phyloP scores from a whole-genome alignment of 2,888 invertebrate genomes.

The Pristionchus arcanus region DNA sequence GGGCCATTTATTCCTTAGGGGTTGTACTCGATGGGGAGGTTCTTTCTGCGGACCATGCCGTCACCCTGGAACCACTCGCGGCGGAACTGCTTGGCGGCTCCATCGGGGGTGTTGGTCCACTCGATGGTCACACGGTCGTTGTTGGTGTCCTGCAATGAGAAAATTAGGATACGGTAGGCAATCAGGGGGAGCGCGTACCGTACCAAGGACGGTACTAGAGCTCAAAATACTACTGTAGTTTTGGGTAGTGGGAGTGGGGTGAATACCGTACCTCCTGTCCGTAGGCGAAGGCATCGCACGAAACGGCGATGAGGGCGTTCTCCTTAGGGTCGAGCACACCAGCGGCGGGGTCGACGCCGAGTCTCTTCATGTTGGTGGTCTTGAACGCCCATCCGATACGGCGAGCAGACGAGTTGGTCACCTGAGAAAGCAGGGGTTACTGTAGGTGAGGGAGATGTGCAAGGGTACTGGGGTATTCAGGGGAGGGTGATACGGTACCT shows the following conservation, averaged over 20 bases:
- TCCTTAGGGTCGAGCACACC: too few relatives aligned
- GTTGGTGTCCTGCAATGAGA: background rate
- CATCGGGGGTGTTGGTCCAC: background rate
- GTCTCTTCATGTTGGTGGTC: too few relatives aligned
- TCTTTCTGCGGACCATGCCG: too few relatives aligned
- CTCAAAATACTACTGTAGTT: background rate
- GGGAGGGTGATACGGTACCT: background rate
- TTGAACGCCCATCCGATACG: too few relatives aligned
- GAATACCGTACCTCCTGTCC: background rate
- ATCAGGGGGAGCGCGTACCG: background rate
- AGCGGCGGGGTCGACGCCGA: too few relatives aligned
- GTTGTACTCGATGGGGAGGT: too few relatives aligned
- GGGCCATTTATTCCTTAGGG: too few relatives aligned
- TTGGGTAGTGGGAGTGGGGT: background rate
- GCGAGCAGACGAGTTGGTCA: too few relatives aligned
- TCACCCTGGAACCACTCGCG: background rate
- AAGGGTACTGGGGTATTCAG: too few relatives aligned
- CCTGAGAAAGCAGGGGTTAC: background rate
- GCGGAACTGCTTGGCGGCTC: slow-evolving; percentile 7
- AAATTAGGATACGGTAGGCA: background rate
- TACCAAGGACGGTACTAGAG: background rate
- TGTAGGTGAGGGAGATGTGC: background rate
- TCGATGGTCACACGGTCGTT: slow-evolving; percentile 8
- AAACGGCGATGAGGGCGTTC: background rate
- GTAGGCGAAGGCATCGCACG: background rate